These are phyloP conservation scores for Euwallacea fornicatus DNA, from an alignment of 1,140 invertebrate species.

Conservation along the genomic window DNA sequence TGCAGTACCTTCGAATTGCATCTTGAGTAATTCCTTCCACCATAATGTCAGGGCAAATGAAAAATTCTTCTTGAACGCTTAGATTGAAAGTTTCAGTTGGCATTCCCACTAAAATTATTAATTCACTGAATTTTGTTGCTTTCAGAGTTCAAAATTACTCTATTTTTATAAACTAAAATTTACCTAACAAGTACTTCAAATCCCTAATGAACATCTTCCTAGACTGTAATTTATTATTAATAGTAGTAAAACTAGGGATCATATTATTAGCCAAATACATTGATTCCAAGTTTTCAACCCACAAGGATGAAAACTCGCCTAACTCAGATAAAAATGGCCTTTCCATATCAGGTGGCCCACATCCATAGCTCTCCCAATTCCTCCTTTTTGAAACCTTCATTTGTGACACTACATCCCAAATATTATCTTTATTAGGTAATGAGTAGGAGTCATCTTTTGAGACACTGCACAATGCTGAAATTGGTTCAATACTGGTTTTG, in stretches of 20 bases:
- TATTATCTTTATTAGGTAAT: conserved; percentile 41
- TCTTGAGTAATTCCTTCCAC: conserved; percentile 45
- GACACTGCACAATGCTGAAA: background rate
- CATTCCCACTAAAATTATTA: conserved; percentile 46
- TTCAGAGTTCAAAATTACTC: background rate
- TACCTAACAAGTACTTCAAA: conserved; percentile 49
- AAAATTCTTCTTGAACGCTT: conserved; percentile 41
- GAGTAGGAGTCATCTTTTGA: conserved; percentile 39
- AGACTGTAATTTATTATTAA: conserved; percentile 36
- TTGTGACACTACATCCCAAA: conserved; percentile 47
- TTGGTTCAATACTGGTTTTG: background rate
- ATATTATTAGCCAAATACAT: conserved; percentile 36
- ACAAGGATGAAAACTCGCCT: conserved; percentile 41
- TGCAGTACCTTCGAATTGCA: conserved; percentile 43
- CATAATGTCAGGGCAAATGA: conserved; percentile 41
- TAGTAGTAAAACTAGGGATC: conserved; percentile 30
- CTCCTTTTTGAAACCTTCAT: conserved; percentile 37
- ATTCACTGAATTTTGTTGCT: background rate
- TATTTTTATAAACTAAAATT: conserved; percentile 3
- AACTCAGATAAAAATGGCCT: conserved; percentile 47
- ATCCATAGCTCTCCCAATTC: conserved; percentile 49
- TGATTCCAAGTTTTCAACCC: conserved; percentile 47
- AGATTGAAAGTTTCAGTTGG: conserved; percentile 45
- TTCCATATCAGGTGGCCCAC: conserved; percentile 44
- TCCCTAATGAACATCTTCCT: conserved; percentile 43